Conservation (phyloP, 23 tunicate species). For the Trididemnum clinides region DNA sequence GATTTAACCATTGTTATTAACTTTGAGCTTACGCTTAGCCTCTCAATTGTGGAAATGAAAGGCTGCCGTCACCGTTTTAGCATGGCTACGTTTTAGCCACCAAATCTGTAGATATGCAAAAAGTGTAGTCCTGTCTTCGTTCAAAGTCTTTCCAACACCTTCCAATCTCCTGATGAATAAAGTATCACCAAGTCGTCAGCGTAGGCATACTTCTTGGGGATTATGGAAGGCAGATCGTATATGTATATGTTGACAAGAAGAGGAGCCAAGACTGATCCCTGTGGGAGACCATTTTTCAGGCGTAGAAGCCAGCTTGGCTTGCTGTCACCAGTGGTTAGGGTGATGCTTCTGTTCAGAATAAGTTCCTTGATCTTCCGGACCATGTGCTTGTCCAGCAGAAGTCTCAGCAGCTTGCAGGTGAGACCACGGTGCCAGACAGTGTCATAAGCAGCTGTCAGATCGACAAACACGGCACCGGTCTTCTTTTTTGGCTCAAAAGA, state of each 20-base stretch:
- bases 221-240: no score
- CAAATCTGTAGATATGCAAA: not conserved
- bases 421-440: no score
- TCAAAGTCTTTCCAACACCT: not conserved
- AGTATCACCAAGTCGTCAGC: not conserved
- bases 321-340: not conserved
- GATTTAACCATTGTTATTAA: not conserved
- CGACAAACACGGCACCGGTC: no score
- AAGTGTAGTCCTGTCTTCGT: not conserved
- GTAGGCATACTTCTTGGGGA: not conserved
- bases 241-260: no score
- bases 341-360: not conserved
- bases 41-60: not conserved
- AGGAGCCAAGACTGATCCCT: constrained; percentile 11
- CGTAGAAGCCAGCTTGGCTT: constrained; percentile 1
- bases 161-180: not conserved
- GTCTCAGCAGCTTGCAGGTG: no score
- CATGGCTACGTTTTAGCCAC: not conserved
- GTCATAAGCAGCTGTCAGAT: no score
- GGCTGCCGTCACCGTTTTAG: constrained; percentile 2
- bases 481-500: not conserved
- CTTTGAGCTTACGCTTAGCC: not conserved
- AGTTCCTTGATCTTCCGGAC: no score
- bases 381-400: no score
- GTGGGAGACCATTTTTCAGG: constrained; percentile 4